phyloP scores from a whole-genome alignment of 2,113 vertebrate genomes.

The Hippopotamus amphibius region DNA sequence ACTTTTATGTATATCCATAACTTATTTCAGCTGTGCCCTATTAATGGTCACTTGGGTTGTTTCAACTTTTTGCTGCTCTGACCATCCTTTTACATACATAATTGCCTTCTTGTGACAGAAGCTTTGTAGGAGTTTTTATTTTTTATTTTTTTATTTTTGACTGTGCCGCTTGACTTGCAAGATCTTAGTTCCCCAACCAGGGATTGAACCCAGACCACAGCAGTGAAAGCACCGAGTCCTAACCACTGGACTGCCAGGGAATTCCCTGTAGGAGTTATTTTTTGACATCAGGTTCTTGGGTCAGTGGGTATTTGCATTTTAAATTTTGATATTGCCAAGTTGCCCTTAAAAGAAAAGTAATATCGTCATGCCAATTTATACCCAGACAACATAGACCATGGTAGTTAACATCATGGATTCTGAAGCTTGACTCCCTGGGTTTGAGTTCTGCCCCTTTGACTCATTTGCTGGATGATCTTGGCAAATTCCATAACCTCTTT shows the following conservation, averaged over 20 bases:
- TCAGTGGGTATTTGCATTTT: not conserved
- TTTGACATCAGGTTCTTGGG: not conserved
- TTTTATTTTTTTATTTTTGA: not conserved
- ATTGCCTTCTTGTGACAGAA: slow-evolving; percentile 1
- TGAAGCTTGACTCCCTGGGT: not conserved
- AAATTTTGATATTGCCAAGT: slow-evolving; percentile 3
- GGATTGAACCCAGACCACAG: not conserved
- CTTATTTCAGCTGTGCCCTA: not conserved
- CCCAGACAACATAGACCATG: not conserved
- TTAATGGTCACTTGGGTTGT: not conserved
- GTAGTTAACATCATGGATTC: not conserved
- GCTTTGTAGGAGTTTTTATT: not conserved
- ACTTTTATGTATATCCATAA: not conserved
- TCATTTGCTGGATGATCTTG: not conserved
- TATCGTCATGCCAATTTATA: not conserved
- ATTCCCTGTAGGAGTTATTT: not conserved
- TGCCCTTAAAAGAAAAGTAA: not conserved
- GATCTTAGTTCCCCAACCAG: not conserved
- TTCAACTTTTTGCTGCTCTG: not conserved
- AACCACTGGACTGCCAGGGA: not conserved
- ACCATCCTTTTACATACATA: not conserved
- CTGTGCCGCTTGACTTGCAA: not conserved
- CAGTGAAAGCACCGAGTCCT: not conserved
- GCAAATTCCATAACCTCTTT: not conserved
- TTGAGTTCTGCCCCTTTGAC: not conserved